Conservation (phyloP, 1,140 invertebrate species). For the Oppia nitens region DNA sequence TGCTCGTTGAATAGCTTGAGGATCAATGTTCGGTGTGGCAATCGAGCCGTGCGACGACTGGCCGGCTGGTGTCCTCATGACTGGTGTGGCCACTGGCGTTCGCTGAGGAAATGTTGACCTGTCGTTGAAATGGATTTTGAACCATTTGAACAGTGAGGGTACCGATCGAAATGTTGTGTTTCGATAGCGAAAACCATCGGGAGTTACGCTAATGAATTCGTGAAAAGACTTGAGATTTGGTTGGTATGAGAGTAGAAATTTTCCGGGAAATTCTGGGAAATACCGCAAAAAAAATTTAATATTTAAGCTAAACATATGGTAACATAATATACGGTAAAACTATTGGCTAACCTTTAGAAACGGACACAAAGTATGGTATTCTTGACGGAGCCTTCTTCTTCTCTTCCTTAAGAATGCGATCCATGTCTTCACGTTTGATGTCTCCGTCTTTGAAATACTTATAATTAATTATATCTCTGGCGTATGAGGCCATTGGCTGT, state of each 20-base stretch:
- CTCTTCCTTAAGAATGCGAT: slow-evolving; percentile 67
- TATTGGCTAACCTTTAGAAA: slow-evolving; percentile 38
- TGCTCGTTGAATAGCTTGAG: slow-evolving; percentile 51
- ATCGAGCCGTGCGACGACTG: slow-evolving; percentile 42
- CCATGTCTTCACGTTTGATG: slow-evolving; percentile 50
- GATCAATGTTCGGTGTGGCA: slow-evolving; percentile 43
- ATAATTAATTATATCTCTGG: slow-evolving; percentile 72
- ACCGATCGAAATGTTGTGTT: slow-evolving; percentile 70
- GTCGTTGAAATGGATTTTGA: slow-evolving; percentile 92
- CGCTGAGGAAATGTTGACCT: slow-evolving; percentile 24
- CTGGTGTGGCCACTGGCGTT: slow-evolving; percentile 42
- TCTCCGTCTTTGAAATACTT: slow-evolving; percentile 35
- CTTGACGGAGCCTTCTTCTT: slow-evolving; percentile 65
- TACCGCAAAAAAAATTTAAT: neutral
- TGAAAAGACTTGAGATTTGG: slow-evolving; percentile 50
- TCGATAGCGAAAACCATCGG: slow-evolving; percentile 81
- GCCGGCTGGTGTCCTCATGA: slow-evolving; percentile 35
- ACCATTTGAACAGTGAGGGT: slow-evolving; percentile 75
- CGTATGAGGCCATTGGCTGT: slow-evolving; percentile 83
- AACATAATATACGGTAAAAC: neutral
- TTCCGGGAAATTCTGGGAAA: slow-evolving; percentile 59
- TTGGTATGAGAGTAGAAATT: slow-evolving; percentile 85
- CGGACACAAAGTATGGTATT: slow-evolving; percentile 79
- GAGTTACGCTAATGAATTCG: slow-evolving; percentile 76
- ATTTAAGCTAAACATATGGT: neutral